Evolutionary conservation across 2,113 vertebrate species (phyloP).

Genomic region (Circaetus gallicus): DNA sequence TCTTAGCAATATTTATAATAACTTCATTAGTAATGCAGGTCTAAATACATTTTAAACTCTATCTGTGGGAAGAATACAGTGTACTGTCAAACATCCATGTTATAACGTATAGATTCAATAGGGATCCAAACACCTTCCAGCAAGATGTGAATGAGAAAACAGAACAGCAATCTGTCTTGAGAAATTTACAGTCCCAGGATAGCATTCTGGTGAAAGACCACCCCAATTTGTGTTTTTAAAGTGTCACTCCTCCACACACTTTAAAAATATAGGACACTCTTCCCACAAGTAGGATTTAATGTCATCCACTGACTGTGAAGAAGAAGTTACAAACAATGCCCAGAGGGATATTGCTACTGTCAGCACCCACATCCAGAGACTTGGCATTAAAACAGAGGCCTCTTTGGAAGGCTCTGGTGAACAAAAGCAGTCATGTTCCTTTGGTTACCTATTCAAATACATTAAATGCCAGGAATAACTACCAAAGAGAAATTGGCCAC

Average conservation of each 20-base stretch:
- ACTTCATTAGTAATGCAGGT: not conserved
- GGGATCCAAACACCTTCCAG: not conserved
- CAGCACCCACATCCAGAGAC: not conserved
- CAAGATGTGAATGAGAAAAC: not conserved
- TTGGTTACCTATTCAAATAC: not conserved
- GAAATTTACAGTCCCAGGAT: not conserved
- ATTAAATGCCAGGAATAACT: not conserved
- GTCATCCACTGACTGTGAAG: not conserved
- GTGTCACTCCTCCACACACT: not conserved
- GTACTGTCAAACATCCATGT: not conserved
- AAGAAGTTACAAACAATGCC: not conserved
- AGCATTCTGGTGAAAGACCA: conserved; percentile 23
- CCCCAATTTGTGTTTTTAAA: not conserved
- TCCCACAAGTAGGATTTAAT: conserved; percentile 19
- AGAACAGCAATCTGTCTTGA: conserved; percentile 25
- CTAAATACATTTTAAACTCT: not conserved
- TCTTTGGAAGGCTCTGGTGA: not conserved
- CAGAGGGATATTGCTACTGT: not conserved
- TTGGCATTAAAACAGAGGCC: not conserved
- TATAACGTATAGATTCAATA: not conserved
- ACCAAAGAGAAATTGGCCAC: not conserved
- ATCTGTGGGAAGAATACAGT: not conserved
- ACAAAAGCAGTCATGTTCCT: not conserved
- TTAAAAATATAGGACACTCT: not conserved
- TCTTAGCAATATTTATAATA: not conserved